Base-by-base conservation (phyloP, 1,140 invertebrate genomes). In the Halictus rubicundus region DNA sequence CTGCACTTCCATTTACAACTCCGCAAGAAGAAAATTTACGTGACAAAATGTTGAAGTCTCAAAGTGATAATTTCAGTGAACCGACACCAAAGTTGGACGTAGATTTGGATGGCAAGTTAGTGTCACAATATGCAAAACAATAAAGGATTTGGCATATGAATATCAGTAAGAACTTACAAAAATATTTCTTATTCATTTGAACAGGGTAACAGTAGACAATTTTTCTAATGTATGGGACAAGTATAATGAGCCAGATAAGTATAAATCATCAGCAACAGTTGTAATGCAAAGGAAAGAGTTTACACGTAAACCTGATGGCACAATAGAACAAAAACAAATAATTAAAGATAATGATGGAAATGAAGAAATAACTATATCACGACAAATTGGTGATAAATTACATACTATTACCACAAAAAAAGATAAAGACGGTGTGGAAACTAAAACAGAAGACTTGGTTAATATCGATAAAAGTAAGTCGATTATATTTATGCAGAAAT, bases 41-140 rank as follows among this genome's bases (percentile, higher is more conserved):
- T 27, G 92, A 94, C 78, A 82, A 91, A 66, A 89, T 93, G 84
- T 82, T 95, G 16, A 94, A 94, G 83, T 86, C 87, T 0, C 89
- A 90, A n/a, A 37, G 82, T 10, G 69, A 79, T 49, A 71, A 79
- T 66, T 32, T 85, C 14, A 54, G 81, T 59, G 14, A 85, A 57
- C 73, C 87, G 16, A 49, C n/a, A 68, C 10, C 61, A 19, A 92
- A 92, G 86, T 54, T 83, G 37, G 94, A 95, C 88, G 76, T 81
- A 65, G 93, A 94, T 88, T 80, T 95, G 49, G 94, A 95, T 91
- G 93, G 92, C 91, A 92, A 92, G 94, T 94, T 91, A 87, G 93
- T 80, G 37, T 68, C 63, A 21, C 68, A 78, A 71, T 80, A 23
- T 42, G 21, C 65, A 77, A 71, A 79, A 23, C 42, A 37, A 72